Evolutionary conservation across 2,888 invertebrate genomes (phyloP), one percentile per base, ranked within the genome.

Genomic region (Lypha dubia): DNA sequence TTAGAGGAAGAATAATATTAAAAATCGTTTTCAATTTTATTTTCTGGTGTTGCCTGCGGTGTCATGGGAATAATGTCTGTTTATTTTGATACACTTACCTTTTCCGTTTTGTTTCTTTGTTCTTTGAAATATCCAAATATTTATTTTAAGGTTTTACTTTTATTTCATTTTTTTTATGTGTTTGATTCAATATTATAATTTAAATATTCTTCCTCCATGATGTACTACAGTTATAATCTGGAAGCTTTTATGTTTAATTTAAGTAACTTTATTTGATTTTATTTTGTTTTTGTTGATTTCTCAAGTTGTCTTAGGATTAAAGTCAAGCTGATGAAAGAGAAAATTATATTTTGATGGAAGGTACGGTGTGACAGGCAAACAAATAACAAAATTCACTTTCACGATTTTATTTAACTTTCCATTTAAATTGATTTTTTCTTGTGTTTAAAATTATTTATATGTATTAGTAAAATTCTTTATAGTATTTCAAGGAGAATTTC

Each of bases 401-500:
- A 58, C 22, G 63, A 65, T 67, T 65, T 71, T 67, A 71, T 76
- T 82, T 65, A 76, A 81, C 68, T 75, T 81, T 62, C 65, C 49
- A 41, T 74, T 51, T 44, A 51, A 68, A 68, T 68, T 20, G 1
- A 22, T 51, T 51, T 32, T 56, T 53, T 24, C 5, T 60, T 67
- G n/a, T 67, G 17, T 67, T 73, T 46, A 32, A n/a, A 32, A 46
- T 51, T 28, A 17, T 58, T 62, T 70, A 6, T 28, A 24, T n/a
- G 17, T 58, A 28, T 28, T 28, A n/a, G n/a, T n/a, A n/a, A n/a
- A n/a, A n/a, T 41, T 32, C 13, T 28, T 68, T 62, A 0, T n/a
- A n/a, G n/a, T 58, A n/a, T 46, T 63, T 44, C 44, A 15, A 15
- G 44, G n/a, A 6, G 44, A 44, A 44, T n/a, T 35, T 71, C 35